Evolutionary conservation across 2,113 vertebrate genomes (phyloP).

Genomic region (Stigmatopora argus): DNA sequence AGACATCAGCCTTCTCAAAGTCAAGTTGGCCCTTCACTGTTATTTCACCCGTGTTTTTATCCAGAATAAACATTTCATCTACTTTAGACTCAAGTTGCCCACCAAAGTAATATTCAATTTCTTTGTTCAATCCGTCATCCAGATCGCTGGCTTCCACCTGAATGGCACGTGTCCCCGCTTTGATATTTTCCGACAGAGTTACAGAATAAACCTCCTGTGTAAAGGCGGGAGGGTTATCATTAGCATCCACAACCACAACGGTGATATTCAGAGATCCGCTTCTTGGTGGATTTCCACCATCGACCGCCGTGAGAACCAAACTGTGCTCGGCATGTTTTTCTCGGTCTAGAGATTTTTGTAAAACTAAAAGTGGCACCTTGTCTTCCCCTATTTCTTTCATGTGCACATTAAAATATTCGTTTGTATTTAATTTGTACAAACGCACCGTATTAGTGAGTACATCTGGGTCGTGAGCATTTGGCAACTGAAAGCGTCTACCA

Average conservation of each 20-base stretch:
- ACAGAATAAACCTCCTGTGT: constrained; percentile 51
- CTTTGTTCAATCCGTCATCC: constrained; percentile 57
- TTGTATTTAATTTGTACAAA: constrained; percentile 54
- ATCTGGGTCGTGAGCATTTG: constrained; percentile 50
- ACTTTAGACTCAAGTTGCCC: constrained; percentile 19
- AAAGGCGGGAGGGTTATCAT: constrained; percentile 66
- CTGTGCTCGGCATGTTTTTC: constrained; percentile 42
- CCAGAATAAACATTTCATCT: constrained; percentile 44
- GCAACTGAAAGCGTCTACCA: constrained; percentile 53
- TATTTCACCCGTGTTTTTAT: constrained; percentile 57
- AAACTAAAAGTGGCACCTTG: constrained; percentile 55
- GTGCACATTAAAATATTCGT: constrained; percentile 57
- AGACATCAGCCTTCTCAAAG: constrained; percentile 51
- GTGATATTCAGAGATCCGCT: constrained; percentile 56
- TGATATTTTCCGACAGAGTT: constrained; percentile 51
- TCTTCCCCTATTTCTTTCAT: constrained; percentile 51
- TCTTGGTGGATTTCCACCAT: constrained; percentile 59
- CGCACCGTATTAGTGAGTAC: constrained; percentile 41
- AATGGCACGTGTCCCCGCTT: constrained; percentile 24
- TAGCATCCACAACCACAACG: constrained; percentile 56
- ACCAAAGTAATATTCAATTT: constrained; percentile 56
- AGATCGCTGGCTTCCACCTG: constrained; percentile 52
- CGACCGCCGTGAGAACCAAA: constrained; percentile 49
- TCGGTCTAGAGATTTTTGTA: constrained; percentile 61
- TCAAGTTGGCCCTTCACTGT: constrained; percentile 47